Conservation (phyloP, 2,797 vertebrate genomes). For the Catamblyrhynchus diadema region DNA sequence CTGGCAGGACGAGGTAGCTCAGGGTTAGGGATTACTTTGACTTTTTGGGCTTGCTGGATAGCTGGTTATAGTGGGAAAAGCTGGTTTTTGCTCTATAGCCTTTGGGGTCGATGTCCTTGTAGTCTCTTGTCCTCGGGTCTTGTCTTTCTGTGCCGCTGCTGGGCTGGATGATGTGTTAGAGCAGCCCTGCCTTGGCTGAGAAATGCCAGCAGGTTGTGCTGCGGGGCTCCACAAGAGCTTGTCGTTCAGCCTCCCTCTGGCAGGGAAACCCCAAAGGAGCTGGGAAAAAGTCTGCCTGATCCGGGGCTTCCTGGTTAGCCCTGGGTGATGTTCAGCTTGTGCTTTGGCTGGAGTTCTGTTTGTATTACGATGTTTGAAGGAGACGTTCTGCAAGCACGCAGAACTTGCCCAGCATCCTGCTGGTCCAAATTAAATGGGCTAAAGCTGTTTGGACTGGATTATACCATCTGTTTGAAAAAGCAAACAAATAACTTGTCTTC, state of each 20-base stretch:
- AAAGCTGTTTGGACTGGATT: background rate
- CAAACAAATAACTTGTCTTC: background rate
- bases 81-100: background rate
- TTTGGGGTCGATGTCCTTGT: background rate
- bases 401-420: background rate
- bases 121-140: background rate
- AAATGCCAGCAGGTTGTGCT: slow-evolving; percentile 52
- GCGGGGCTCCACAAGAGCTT: background rate
- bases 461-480: background rate
- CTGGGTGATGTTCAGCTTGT: background rate
- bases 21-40: background rate
- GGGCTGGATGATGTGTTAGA: background rate
- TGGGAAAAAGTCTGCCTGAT: background rate
- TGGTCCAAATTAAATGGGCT: background rate
- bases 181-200: slow-evolving; percentile 1
- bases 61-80: background rate
- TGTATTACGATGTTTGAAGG: background rate
- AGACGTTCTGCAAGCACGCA: background rate
- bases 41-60: background rate
- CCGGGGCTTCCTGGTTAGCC: background rate
- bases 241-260: background rate
- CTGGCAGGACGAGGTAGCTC: background rate
- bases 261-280: background rate
- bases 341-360: background rate
- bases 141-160: background rate